Conservation (phyloP, 2,888 invertebrate genomes). For the Hydroisotoma schaefferi region DNA sequence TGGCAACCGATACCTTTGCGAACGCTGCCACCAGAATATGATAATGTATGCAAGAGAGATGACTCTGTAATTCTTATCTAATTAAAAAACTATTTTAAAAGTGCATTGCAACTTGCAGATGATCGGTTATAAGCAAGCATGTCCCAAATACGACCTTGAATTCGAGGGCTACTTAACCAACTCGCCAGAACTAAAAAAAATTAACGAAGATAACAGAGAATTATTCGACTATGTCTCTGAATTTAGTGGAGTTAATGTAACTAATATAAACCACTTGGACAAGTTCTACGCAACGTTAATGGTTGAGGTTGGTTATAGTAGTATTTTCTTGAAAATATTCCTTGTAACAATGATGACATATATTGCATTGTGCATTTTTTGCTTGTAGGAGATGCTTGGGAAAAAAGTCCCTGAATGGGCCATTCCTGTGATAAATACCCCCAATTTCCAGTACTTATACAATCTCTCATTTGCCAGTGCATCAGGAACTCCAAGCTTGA, state of each 20-base stretch:
- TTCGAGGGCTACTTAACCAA: slow-evolving; percentile 18
- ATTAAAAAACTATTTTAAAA: too few relatives aligned
- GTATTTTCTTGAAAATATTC: neutral
- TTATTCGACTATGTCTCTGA: slow-evolving; percentile 15
- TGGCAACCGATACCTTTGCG: neutral
- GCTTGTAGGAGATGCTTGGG: slow-evolving; percentile 23
- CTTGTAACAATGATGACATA: too few relatives aligned
- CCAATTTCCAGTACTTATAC: slow-evolving; percentile 33
- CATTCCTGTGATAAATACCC: slow-evolving; percentile 11
- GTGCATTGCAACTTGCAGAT: too few relatives aligned
- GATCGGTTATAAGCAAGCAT: slow-evolving; percentile 18
- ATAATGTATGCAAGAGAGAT: too few relatives aligned
- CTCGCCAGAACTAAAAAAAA: slow-evolving; percentile 22
- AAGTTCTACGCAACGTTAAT: slow-evolving; percentile 26
- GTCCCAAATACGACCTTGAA: slow-evolving; percentile 22
- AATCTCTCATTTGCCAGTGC: slow-evolving; percentile 27
- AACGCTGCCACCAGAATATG: neutral
- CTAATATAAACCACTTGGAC: slow-evolving; percentile 24
- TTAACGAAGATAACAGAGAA: slow-evolving; percentile 28
- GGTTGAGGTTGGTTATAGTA: slow-evolving; percentile 25
- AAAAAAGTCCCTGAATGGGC: slow-evolving; percentile 33
- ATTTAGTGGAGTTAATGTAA: slow-evolving; percentile 31
- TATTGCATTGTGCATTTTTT: neutral
- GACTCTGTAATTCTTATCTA: too few relatives aligned
- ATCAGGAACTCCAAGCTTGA: slow-evolving; percentile 25